Percentiles rank a stretch among this genome's conserved stretches.
phyloP scores from a whole-genome alignment of 2,113 vertebrate species.

The Coryphaenoides rupestris region DNA sequence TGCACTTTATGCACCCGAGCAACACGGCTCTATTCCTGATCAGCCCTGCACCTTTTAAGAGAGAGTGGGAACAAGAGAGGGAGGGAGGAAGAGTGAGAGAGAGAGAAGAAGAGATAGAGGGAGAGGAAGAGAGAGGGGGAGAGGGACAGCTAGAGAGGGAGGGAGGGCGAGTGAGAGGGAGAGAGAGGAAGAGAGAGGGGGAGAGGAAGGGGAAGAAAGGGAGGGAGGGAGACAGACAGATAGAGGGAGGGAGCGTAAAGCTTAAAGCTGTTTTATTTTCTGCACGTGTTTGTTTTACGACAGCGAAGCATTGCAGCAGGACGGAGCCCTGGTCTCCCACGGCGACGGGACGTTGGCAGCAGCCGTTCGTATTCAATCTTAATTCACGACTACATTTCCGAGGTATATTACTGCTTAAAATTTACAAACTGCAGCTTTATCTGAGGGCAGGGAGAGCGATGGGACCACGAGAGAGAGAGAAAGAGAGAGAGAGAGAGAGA shows the following conservation, averaged over 20 bases:
- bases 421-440: slow-evolving; percentile 71
- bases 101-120: background rate
- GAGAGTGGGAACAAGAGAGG: slow-evolving; percentile 31
- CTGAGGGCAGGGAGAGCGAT: slow-evolving; percentile 50
- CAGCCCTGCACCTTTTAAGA: slow-evolving; percentile 26
- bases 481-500: slow-evolving; percentile 20
- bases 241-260: slow-evolving; percentile 27
- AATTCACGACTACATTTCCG: slow-evolving; percentile 42
- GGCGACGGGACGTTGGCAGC: slow-evolving; percentile 22
- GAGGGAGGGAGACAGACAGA: no score
- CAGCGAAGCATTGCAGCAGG: slow-evolving; percentile 23
- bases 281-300: slow-evolving; percentile 22
- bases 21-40: slow-evolving; percentile 41
- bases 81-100: no score
- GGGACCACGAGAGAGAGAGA: slow-evolving; percentile 36
- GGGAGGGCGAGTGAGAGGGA: slow-evolving; percentile 30
- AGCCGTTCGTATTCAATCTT: slow-evolving; percentile 32
- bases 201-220: no score
- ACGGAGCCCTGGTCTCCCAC: slow-evolving; percentile 27
- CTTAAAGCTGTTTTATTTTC: slow-evolving; percentile 42
- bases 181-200: slow-evolving; percentile 29
- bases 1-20: slow-evolving; percentile 50
- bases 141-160: background rate
- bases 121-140: no score
- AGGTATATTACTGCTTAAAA: slow-evolving; percentile 58